These are phyloP conservation scores for Conus canariensis DNA, from an alignment of 2,888 invertebrate genomes.

Conservation along the genomic window DNA sequence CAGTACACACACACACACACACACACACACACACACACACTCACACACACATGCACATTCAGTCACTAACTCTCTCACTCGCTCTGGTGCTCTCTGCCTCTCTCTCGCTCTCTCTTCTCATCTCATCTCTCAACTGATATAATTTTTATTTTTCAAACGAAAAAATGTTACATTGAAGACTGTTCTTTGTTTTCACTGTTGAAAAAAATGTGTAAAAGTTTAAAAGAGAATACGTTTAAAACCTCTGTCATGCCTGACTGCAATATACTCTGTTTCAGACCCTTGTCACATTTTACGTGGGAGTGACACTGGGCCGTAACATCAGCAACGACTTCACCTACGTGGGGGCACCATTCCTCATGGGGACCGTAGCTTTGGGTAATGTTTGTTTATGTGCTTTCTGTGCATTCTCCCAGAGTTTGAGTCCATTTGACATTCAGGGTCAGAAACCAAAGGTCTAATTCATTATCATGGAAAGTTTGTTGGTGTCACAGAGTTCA, in stretches of 20 bases:
- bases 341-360: conserved; percentile 74
- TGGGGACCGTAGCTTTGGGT: conserved; percentile 78
- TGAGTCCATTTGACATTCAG: no score
- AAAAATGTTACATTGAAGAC: background rate
- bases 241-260: no score
- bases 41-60: no score
- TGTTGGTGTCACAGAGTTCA: no score
- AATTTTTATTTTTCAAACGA: background rate
- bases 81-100: background rate
- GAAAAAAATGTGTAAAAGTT: no score
- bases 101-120: background rate
- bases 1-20: no score
- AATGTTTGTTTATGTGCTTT: conserved; percentile 9
- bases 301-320: conserved; percentile 70
- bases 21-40: no score
- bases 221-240: no score
- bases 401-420: background rate
- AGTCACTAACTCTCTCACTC: no score
- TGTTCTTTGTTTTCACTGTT: no score
- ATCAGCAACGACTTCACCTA: conserved; percentile 69
- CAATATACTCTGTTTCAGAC: conserved; percentile 62
- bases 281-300: conserved; percentile 74
- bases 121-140: background rate
- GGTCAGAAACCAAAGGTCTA: background rate
- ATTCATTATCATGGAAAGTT: no score